Evolutionary conservation across 2,797 vertebrate species (phyloP), one percentile per base, ranked within the genome.

Genomic region (Cottoperca gobio): DNA sequence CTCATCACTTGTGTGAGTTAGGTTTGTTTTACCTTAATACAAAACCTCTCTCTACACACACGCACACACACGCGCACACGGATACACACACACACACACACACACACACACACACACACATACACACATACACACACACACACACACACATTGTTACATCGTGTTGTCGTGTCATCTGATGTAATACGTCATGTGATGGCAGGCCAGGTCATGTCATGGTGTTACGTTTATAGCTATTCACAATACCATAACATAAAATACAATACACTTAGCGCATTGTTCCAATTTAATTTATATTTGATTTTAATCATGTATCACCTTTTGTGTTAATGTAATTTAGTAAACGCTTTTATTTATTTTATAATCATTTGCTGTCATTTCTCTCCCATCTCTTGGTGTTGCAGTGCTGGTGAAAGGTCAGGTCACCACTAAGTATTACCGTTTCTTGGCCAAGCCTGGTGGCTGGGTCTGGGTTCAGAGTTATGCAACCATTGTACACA

Each of bases 391-490:
- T 55, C 14, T 39, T 42, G 28, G 16, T 74, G 39, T 61, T 46
- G 26, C 2, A 99, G 98, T 99, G 95, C 87, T 99, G 88, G 97
- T 99, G 60, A 99, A 99, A 89, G 98, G 98, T 8, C 98, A 99
- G 88, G 97, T 99, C 82, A 99, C 98, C 79, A 99, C 98, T 35
- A 97, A 98, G 78, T 99, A 99, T 90, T 99, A 99, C 91, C 94
- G 98, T 14, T 99, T 99, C 87, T 72, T 99, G 93, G 96, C 97
- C 66, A 99, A 99, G 87, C 96, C 95, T 17, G 98, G 98, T 0
- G 98, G 98, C 89, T 99, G 98, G 98, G 98, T 99, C 3, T 99
- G 98, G 98, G 96, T 99, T 31, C 98, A 99, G 94, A 99, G 98
- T 87, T 98, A 99, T 8, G 97, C 98, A 64, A 98, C 98, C 80